Evolutionary conservation across 2,113 vertebrate genomes (phyloP).

Genomic region (Tragelaphus imberbis): DNA sequence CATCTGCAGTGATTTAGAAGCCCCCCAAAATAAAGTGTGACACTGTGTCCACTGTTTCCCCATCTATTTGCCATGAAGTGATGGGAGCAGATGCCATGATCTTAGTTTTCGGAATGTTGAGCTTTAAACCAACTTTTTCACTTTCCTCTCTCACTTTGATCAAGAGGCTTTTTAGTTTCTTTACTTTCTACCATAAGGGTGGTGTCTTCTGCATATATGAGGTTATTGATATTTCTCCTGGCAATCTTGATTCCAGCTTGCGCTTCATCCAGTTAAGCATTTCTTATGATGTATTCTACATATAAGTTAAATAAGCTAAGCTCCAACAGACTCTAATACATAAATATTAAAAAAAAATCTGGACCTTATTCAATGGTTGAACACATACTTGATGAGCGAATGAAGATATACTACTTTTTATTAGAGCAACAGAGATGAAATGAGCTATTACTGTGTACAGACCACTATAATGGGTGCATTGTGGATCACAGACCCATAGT

Average conservation of each 20-base stretch:
- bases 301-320: background rate
- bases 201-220: background rate
- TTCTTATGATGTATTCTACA: background rate
- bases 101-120: background rate
- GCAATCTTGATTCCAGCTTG: background rate
- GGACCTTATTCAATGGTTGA: background rate
- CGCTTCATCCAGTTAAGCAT: background rate
- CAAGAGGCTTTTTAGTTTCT: background rate
- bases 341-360: background rate
- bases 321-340: background rate
- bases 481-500: fast-evolving
- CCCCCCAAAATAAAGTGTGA: fast-evolving
- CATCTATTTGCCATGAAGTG: background rate
- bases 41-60: background rate
- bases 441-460: background rate
- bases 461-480: background rate
- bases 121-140: background rate
- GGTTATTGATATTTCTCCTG: background rate
- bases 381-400: background rate
- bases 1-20: background rate
- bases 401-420: background rate
- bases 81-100: background rate
- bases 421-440: background rate
- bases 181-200: background rate
- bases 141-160: background rate